phyloP scores from a whole-genome alignment of 2,113 vertebrate genomes.

The Ageneiosus marmoratus region DNA sequence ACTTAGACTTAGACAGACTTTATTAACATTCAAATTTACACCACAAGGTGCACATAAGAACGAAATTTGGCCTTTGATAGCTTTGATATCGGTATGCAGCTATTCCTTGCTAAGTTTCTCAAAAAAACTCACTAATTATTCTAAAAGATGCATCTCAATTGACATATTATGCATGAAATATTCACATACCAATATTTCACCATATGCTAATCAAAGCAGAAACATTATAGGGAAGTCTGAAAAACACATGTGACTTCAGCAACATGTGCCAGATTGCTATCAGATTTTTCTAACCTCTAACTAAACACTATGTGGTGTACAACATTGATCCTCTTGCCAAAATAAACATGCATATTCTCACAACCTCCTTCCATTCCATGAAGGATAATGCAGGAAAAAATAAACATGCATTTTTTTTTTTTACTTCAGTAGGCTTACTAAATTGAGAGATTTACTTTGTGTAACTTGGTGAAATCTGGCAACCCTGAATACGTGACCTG shows the following conservation, averaged over 20 bases:
- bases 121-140: not conserved
- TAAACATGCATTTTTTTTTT: not conserved
- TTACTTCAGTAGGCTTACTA: not conserved
- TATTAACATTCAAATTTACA: no score
- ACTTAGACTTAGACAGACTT: no score
- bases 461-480: not conserved
- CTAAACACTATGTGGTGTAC: not conserved
- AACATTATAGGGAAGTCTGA: not conserved
- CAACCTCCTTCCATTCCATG: not conserved
- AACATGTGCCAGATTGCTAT: not conserved
- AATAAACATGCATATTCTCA: not conserved
- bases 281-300: not conserved
- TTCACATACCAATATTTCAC: slow-evolving; percentile 57
- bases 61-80: no score
- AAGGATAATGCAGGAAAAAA: not conserved
- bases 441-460: not conserved
- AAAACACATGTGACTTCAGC: not conserved
- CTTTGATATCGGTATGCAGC: no score
- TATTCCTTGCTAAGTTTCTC: not conserved
- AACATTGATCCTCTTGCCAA: no score
- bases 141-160: not conserved
- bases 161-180: no score
- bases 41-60: no score
- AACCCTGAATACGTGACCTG: slow-evolving; percentile 7
- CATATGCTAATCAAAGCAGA: slow-evolving; percentile 32